Evolutionary conservation across 2,113 vertebrate genomes (phyloP), one percentile per base, ranked within the genome.

Genomic region (Merops nubicus): DNA sequence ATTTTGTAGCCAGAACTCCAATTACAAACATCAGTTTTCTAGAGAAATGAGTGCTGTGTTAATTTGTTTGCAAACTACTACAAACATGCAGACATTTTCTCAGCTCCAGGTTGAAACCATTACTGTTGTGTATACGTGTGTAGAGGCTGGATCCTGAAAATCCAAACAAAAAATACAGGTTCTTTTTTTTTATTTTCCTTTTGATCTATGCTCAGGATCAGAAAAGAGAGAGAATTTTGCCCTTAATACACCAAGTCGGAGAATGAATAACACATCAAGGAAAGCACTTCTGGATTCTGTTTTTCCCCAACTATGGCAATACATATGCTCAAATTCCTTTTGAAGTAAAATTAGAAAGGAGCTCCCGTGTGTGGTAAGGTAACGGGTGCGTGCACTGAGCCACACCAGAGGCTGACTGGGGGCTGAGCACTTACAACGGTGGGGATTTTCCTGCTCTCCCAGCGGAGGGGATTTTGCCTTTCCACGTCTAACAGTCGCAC

Each of bases 281-380:
- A 81, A 50, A 75, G 48, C 22, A 7, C 51, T 91, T 74, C 64
- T 89, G 73, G 78, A 38, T 59, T 65, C 63, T 83, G 57, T 59
- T 88, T 86, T 60, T 57, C 56, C 76, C 59, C 34, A 22, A 6
- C 62, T 47, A 9, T n/a, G 68, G 63, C 33, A 48, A 50, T 64
- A n/a, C 40, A 78, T 40, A 67, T 21, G 34, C 34, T 80, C 28
- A 67, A 78, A 75, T 63, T 70, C 65, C 82, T 95, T 92, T 91
- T 90, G 91, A 78, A 88, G 82, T n/a, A 51, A 83, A 88, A 64
- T 83, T 79, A 76, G 85, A 79, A 85, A 73, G 43, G 75, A 75
- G 1, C 51, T 63, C 51, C 47, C 0, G 12, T 12, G 65, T 79
- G 83, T 20, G 65, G 72, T 63, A 67, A 74, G 87, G 69, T 60